These are phyloP conservation scores for Macrophya annulata DNA, from an alignment of 2,888 invertebrate species.

Conservation along the genomic window DNA sequence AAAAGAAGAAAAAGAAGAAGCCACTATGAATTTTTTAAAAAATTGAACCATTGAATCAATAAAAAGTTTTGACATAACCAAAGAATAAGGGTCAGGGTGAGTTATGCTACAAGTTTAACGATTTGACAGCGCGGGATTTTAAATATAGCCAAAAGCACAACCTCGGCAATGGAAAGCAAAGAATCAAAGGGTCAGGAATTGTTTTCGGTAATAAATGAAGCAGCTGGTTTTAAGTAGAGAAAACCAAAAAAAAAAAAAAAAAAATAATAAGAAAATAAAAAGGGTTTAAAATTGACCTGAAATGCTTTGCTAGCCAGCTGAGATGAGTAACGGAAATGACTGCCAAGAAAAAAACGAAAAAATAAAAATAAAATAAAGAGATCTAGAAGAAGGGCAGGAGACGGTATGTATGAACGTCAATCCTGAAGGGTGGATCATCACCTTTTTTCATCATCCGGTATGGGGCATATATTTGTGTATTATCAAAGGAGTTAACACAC, in stretches of 20 bases:
- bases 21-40: background rate
- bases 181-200: constrained; percentile 46
- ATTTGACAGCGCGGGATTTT: constrained; percentile 10
- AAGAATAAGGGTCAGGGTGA: constrained; percentile 31
- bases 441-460: background rate
- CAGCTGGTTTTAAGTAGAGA: background rate
- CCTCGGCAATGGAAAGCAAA: constrained; percentile 20
- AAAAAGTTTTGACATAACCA: background rate
- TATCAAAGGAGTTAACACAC: background rate
- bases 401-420: background rate
- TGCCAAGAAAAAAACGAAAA: background rate
- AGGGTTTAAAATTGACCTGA: constrained; percentile 1
- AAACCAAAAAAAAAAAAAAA: background rate
- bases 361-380: background rate
- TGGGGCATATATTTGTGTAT: background rate
- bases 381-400: background rate
- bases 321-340: background rate
- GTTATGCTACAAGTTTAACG: background rate
- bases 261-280: no score
- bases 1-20: background rate
- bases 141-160: constrained; percentile 41
- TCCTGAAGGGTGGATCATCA: background rate
- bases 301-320: background rate
- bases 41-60: background rate
- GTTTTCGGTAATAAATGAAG: background rate